Conservation (phyloP, 1,140 invertebrate genomes). For the Nilaparvata lugens region DNA sequence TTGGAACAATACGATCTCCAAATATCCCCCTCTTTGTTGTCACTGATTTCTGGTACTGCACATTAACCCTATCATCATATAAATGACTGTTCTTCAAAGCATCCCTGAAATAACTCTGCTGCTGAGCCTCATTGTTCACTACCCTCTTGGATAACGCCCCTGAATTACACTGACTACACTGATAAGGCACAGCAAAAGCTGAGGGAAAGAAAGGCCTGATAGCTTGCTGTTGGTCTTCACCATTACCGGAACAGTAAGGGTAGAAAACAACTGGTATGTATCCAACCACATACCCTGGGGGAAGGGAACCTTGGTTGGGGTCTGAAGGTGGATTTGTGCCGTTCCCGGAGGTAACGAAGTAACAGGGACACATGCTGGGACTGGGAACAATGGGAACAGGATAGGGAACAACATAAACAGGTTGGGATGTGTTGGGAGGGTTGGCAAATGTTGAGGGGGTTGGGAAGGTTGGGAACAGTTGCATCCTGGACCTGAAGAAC, state of each 20-base stretch:
- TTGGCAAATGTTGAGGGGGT: conserved; percentile 9
- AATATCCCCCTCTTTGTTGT: no score
- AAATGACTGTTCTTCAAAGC: no score
- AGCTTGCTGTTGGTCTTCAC: conserved; percentile 32
- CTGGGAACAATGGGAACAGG: conserved; percentile 43
- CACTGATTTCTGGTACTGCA: no score
- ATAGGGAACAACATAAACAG: conserved; percentile 43
- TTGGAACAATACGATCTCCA: no score
- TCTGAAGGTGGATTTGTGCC: conserved; percentile 6
- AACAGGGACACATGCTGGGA: conserved; percentile 43
- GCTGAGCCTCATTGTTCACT: no score
- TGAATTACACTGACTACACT: conserved; percentile 24
- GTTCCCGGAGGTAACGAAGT: conserved; percentile 39
- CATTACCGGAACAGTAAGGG: conserved; percentile 44
- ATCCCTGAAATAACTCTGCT: no score
- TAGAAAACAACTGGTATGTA: conserved; percentile 50
- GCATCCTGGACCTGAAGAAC: conserved; percentile 13
- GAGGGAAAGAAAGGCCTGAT: conserved; percentile 45
- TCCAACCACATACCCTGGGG: conserved; percentile 41
- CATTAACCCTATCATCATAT: no score
- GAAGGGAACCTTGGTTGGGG: neutral
- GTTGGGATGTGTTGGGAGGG: conserved; percentile 28
- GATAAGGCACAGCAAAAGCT: conserved; percentile 39
- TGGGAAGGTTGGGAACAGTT: conserved; percentile 20
- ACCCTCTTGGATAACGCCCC: neutral